Conservation (phyloP, 1,140 invertebrate species). For the Caerostris extrusa region DNA sequence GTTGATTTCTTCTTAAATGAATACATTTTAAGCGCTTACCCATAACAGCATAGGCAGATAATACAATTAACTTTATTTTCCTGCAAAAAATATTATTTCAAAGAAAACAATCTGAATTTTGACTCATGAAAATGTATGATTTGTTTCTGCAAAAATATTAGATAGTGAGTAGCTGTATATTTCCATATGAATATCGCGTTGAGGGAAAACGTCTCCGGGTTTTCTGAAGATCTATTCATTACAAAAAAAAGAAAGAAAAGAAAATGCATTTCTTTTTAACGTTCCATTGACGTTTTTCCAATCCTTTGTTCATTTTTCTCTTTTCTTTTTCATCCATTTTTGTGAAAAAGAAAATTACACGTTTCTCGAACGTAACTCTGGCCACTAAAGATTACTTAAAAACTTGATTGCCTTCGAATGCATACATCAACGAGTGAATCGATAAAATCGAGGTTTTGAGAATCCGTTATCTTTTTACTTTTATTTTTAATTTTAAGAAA, state of each 20-base stretch:
- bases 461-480: not conserved
- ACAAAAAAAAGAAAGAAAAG: constrained; percentile 37
- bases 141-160: not conserved
- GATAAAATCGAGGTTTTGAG: constrained; percentile 54
- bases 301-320: constrained; percentile 47
- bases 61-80: not conserved
- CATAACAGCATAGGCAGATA: not conserved
- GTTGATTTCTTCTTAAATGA: too few species aligned
- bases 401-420: constrained; percentile 70
- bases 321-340: constrained; percentile 15
- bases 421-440: constrained; percentile 72
- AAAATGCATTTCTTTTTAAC: constrained; percentile 65
- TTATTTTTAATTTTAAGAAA: not conserved
- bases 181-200: constrained; percentile 36
- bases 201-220: not conserved
- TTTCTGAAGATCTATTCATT: constrained; percentile 46
- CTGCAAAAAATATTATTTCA: not conserved
- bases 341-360: constrained; percentile 70
- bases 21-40: too few species aligned
- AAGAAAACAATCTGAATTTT: not conserved
- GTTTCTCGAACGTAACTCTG: constrained; percentile 66
- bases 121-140: not conserved
- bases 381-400: constrained; percentile 75
- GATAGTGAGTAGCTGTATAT: not conserved
- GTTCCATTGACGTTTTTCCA: constrained; percentile 66